Evolutionary conservation across 2,888 invertebrate species (phyloP).

Genomic region (Troglohyphantes excavatus): DNA sequence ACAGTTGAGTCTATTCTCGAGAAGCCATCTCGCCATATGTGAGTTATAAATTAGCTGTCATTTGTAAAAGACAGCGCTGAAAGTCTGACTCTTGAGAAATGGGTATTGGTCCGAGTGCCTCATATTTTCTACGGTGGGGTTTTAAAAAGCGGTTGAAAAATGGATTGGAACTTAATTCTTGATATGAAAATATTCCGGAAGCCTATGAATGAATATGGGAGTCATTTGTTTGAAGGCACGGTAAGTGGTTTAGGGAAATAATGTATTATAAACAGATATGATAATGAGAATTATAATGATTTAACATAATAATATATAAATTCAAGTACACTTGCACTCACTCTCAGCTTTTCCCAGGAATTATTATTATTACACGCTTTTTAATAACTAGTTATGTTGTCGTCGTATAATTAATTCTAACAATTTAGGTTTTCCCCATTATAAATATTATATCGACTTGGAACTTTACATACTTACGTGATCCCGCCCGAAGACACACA

Average conservation of each 20-base stretch:
- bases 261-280: no score
- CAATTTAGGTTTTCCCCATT: no score
- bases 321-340: no score
- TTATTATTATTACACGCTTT: no score
- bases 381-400: no score
- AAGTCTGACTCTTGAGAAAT: conserved; percentile 45
- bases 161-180: not conserved
- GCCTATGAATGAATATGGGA: not conserved
- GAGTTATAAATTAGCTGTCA: conserved; percentile 61
- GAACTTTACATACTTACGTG: no score
- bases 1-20: conserved; percentile 9
- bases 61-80: conserved; percentile 44
- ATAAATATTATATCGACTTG: no score
- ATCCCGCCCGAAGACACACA: no score
- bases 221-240: not conserved
- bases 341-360: no score
- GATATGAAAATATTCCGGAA: conserved; percentile 3
- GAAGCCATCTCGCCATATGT: conserved; percentile 20
- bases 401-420: no score
- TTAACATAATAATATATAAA: no score
- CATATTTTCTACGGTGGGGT: not conserved
- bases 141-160: conserved; percentile 44
- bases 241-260: not conserved
- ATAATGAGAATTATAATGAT: no score
- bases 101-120: conserved; percentile 19